Evolutionary conservation across 30 jellyfish, hydroid and myxozoan genomes (phyloP).

Genomic region (Aurelia sp.): DNA sequence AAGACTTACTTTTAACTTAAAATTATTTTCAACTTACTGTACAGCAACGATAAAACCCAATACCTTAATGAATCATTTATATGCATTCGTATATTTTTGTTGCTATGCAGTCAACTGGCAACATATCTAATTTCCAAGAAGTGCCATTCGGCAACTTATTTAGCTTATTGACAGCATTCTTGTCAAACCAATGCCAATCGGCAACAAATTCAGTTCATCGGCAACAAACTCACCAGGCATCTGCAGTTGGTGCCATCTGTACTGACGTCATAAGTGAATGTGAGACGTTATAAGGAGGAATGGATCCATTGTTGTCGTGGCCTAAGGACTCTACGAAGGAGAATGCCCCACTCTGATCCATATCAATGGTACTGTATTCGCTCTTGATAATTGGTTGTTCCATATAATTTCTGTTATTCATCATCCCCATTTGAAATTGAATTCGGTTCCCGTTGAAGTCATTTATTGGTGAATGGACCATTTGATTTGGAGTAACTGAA

Average conservation of each 20-base stretch:
- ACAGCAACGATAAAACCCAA: too few species aligned
- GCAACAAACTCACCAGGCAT: constrained; percentile 28
- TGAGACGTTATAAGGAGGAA: constrained; percentile 34
- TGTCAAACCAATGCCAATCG: too few species aligned
- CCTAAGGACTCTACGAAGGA: constrained; percentile 69
- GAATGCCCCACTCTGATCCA: constrained; percentile 57
- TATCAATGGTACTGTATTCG: constrained; percentile 55
- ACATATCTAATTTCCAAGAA: too few species aligned
- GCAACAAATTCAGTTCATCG: too few species aligned
- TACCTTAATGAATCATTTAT: too few species aligned
- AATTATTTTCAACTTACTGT: too few species aligned
- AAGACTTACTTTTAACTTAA: too few species aligned
- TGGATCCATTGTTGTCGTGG: constrained; percentile 18
- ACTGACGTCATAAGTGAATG: constrained; percentile 51
- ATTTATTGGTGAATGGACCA: constrained; percentile 43
- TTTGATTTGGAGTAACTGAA: constrained; percentile 43
- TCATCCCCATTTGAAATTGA: constrained; percentile 50
- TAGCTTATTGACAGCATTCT: too few species aligned
- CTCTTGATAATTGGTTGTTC: constrained; percentile 65
- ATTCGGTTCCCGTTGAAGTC: constrained; percentile 67
- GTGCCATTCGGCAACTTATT: too few species aligned
- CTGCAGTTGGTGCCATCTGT: constrained; percentile 39
- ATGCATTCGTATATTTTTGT: too few species aligned
- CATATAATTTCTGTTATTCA: constrained; percentile 34
- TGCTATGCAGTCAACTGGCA: too few species aligned